These are phyloP conservation scores for Lottia gigantea DNA, from an alignment of 2,888 invertebrate species.

Conservation along the genomic window DNA sequence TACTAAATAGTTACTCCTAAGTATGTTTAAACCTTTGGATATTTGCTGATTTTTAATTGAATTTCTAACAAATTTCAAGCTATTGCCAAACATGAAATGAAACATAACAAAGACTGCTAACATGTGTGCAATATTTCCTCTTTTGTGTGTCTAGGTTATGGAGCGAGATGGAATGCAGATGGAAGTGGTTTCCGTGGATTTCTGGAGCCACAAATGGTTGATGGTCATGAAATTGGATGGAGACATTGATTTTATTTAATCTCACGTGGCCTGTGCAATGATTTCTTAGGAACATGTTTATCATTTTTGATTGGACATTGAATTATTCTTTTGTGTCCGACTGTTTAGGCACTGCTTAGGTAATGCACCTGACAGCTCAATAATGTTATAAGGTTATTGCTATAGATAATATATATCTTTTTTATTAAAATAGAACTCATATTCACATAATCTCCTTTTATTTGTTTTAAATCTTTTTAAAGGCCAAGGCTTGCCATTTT, in stretches of 20 bases:
- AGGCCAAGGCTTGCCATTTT: too few species aligned
- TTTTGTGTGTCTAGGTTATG: constrained; percentile 54
- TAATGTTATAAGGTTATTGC: too few species aligned
- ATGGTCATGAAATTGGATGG: constrained; percentile 65
- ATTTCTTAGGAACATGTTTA: not conserved
- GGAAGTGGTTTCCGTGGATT: constrained; percentile 64
- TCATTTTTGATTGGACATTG: not conserved
- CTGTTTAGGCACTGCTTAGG: too few species aligned
- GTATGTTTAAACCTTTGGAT: not conserved
- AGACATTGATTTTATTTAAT: constrained; percentile 45
- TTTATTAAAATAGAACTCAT: too few species aligned
- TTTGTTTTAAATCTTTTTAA: too few species aligned
- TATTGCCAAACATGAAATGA: not conserved
- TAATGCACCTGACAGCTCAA: too few species aligned
- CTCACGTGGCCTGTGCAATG: not conserved
- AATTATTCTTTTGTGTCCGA: not conserved
- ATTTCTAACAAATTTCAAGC: not conserved
- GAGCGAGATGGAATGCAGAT: constrained; percentile 64
- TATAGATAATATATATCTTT: too few species aligned
- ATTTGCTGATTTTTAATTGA: not conserved
- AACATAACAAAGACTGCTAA: too few species aligned
- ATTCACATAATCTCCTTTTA: too few species aligned
- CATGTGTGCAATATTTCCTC: too few species aligned
- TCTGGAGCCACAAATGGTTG: constrained; percentile 66
- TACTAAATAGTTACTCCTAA: too few species aligned